Percentiles rank a stretch among this genome's conserved stretches.
Conservation (phyloP, 2,113 vertebrate species). For the Plestiodon gilberti region DNA sequence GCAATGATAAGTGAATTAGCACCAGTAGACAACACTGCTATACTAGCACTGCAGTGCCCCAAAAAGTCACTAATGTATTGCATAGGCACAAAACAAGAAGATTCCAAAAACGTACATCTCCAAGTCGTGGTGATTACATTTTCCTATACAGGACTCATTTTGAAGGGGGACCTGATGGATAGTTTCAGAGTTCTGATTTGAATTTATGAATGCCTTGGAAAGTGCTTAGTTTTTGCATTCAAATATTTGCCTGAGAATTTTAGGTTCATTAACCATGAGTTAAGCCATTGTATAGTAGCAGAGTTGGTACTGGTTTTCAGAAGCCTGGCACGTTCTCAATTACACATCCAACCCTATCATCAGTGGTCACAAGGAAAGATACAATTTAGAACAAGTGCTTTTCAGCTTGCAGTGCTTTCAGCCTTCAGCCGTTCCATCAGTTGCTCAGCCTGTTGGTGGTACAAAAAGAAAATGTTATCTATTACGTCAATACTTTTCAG, state of each 20-base stretch:
- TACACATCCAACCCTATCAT: constrained; percentile 53
- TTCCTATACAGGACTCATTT: constrained; percentile 19
- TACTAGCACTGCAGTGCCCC: constrained; percentile 8
- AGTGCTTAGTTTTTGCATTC: constrained; percentile 10
- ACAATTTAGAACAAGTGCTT: constrained; percentile 12
- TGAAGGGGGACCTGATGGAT: not conserved
- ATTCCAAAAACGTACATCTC: constrained; percentile 18
- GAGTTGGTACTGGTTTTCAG: constrained; percentile 42
- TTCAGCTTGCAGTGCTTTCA: constrained; percentile 65
- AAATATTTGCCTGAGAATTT: constrained; percentile 29
- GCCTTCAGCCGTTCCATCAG: constrained; percentile 82
- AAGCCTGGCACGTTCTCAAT: constrained; percentile 29
- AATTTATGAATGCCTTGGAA: not conserved
- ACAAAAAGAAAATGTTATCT: constrained; percentile 36
- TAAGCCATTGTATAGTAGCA: constrained; percentile 39
- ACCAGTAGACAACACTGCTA: constrained; percentile 29
- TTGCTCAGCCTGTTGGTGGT: constrained; percentile 78
- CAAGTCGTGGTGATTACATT: not conserved
- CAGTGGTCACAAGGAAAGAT: constrained; percentile 37
- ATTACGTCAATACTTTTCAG: not conserved
- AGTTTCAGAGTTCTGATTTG: not conserved
- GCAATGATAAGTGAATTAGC: constrained; percentile 40
- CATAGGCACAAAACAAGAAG: constrained; percentile 32
- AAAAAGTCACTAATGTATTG: not conserved
- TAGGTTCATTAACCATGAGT: constrained; percentile 21